Base-by-base conservation (phyloP, 2,113 vertebrate species). In the Genyomyrus donnyi region DNA sequence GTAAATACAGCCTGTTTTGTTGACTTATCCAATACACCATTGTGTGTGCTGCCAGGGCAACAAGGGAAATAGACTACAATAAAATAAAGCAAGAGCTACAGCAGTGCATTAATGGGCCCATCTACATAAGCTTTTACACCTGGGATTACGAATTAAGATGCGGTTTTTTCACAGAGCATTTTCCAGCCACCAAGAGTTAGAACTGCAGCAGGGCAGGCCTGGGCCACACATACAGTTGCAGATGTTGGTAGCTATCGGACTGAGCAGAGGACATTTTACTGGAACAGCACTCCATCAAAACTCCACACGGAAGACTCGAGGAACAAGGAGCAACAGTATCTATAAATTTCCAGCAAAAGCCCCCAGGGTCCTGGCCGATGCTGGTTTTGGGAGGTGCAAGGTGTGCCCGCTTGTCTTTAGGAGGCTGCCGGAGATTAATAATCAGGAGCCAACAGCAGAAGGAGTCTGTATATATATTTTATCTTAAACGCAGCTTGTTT, bases 401-500 rank as follows among this genome's bases (percentile, higher is more conserved):
- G 49, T 62, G 21, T 66, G 87, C 58, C 53, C 13, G 42, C 87
- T 62, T 45, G 56, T 88, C 56, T 88, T 88, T 66, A 42, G 35
- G 27, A 31, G 4, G 15, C 31, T 0, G 24, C 35, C 24, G 24
- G 93, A 95, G 97, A 97, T 98, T 97, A 98, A 96, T 96, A 97
- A 97, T 97, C 97, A 96, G 97, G 96, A 93, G 96, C 96, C 96
- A 96, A 96, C 94, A 95, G 96, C 95, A 95, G 95, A 94, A 94
- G 95, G 95, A 95, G 96, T 96, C 97, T 96, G 95, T 96, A 89
- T 85, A 85, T 89, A 89, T 66, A 42, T 89, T 97, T 97, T 97
- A 97, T 98, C 97, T 97, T 97, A 96, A 96, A 96, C 94, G 94
- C 92, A 94, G 90, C 97, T 97, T 96, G 97, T 96, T 96, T 97